Evolutionary conservation across 2,888 invertebrate genomes (phyloP).

Genomic region (Pardosa pseudoannulata): DNA sequence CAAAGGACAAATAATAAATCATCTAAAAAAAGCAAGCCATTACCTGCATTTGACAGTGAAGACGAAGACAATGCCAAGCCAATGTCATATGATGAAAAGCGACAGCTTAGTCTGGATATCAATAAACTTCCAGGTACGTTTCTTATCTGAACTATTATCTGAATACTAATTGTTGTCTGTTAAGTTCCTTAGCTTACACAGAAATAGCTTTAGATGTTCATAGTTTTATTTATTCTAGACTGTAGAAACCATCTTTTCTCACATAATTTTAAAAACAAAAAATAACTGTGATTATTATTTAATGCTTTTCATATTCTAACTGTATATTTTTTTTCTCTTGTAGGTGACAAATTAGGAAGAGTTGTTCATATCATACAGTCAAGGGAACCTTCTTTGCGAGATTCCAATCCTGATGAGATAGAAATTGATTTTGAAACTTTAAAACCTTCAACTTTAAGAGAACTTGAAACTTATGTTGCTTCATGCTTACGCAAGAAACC

Average conservation of each 20-base stretch:
- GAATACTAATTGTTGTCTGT: no score
- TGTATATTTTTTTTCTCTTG: no score
- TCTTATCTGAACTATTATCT: background rate
- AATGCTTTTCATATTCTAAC: no score
- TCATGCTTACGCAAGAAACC: constrained; percentile 99
- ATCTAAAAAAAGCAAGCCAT: constrained; percentile 70
- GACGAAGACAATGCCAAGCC: constrained; percentile 99
- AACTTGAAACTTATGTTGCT: constrained; percentile 98
- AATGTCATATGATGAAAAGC: constrained; percentile 99
- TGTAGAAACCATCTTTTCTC: no score
- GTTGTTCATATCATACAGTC: constrained; percentile 99
- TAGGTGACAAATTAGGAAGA: constrained; percentile 97
- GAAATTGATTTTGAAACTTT: constrained; percentile 99
- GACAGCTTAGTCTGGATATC: constrained; percentile 98
- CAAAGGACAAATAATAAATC: constrained; percentile 75
- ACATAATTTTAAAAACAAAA: no score
- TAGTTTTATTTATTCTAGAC: no score
- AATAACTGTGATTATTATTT: no score
- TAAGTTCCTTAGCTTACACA: no score
- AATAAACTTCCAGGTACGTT: constrained; percentile 95
- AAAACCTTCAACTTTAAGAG: constrained; percentile 97
- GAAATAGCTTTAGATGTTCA: no score
- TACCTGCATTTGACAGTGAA: constrained; percentile 86
- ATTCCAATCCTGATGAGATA: constrained; percentile 99
- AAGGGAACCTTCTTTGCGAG: constrained; percentile 96